Percentiles rank a stretch among this genome's conserved stretches.
Conservation (phyloP, 1,140 invertebrate genomes). For the Chionoecetes opilio region DNA sequence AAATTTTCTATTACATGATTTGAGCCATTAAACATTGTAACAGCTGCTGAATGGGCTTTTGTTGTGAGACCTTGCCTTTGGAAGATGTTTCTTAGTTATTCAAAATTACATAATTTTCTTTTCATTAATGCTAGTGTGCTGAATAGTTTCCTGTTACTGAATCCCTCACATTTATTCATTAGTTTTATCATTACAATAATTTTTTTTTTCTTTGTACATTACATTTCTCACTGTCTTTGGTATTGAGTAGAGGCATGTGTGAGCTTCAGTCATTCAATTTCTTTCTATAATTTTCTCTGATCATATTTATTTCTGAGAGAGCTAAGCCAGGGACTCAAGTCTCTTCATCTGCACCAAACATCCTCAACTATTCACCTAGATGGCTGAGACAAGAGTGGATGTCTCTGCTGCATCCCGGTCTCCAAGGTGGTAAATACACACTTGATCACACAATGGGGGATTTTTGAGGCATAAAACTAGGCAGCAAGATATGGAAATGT, state of each 20-base stretch:
- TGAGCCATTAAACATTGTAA: not conserved
- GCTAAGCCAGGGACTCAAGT: conserved; percentile 74
- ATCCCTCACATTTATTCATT: conserved; percentile 31
- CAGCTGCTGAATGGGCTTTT: conserved; percentile 42
- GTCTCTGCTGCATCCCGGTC: conserved; percentile 61
- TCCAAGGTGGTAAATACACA: conserved; percentile 70
- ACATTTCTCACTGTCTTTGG: conserved; percentile 67
- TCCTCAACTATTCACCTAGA: conserved; percentile 72
- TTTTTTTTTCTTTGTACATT: conserved; percentile 52
- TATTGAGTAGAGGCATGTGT: conserved; percentile 74
- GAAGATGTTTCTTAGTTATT: not conserved
- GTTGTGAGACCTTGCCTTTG: conserved; percentile 46
- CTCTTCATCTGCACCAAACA: conserved; percentile 73
- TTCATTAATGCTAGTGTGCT: conserved; percentile 41
- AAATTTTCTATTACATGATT: not conserved
- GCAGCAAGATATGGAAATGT: conserved; percentile 1
- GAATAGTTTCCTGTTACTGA: conserved; percentile 52
- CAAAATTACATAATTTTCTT: conserved; percentile 2
- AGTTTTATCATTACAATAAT: conserved; percentile 37
- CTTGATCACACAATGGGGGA: conserved; percentile 65
- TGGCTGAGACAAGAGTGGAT: conserved; percentile 64
- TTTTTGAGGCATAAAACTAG: not conserved
- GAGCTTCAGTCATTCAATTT: conserved; percentile 68
- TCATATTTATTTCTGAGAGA: conserved; percentile 73
- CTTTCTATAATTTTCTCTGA: conserved; percentile 73